Conservation (phyloP, 2,797 vertebrate genomes). For the Crocidura indochinensis region DNA sequence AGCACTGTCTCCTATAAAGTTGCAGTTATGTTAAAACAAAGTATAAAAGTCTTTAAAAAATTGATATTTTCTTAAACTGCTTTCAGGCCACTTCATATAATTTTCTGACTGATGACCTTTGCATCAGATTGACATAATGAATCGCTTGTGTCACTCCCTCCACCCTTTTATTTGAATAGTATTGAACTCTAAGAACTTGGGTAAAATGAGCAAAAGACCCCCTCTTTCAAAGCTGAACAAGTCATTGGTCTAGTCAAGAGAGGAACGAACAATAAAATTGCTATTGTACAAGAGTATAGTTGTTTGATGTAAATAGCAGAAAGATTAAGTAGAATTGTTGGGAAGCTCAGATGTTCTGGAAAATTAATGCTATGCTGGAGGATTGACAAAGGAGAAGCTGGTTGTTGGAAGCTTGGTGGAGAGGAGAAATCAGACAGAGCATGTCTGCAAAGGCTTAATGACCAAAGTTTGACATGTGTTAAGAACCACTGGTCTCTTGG, state of each 20-base stretch:
- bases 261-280: neutral
- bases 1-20: neutral
- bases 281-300: neutral
- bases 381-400: neutral
- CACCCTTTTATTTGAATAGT: too few species aligned
- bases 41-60: neutral
- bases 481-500: neutral
- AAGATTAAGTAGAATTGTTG: neutral
- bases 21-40: slow-evolving; percentile 28
- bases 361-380: neutral
- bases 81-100: neutral
- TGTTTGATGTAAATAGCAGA: slow-evolving; percentile 22
- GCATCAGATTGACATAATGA: neutral
- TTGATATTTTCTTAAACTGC: neutral
- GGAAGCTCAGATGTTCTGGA: neutral
- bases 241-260: neutral
- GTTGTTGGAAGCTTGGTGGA: neutral
- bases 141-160: neutral
- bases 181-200: neutral
- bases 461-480: neutral
- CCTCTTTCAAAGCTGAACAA: neutral
- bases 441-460: neutral
- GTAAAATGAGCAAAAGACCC: neutral
- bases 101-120: slow-evolving; percentile 50
- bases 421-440: neutral